Evolutionary conservation across 2,888 invertebrate species (phyloP), one percentile per base, ranked within the genome.

Genomic region (Zonitis immaculata): DNA sequence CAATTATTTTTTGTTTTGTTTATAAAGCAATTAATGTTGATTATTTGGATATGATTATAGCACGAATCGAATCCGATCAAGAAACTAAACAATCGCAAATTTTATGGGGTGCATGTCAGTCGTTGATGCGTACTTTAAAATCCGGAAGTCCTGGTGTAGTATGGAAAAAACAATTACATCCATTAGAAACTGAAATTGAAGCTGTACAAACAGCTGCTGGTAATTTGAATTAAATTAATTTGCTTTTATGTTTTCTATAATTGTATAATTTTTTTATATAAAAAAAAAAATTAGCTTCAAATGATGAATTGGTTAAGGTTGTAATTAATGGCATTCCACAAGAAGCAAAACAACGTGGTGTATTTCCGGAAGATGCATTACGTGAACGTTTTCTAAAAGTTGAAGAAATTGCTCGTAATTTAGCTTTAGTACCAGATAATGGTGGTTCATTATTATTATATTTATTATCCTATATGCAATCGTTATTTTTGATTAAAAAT

Each of bases 71-170:
- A 57, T 83, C 85, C 2, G 91, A 91, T 66, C 84, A 83, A 60
- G 84, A 83, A 51, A 86, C 88, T 0, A 84, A 86, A 32, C 85
- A 88, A 60, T 89, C 95, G 0, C 95, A 95, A 75, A 84, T 91
- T 25, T 80, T 97, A 61, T 97, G 97, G 97, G 86, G 93, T 60
- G 93, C 97, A 1, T 95, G 93, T 66, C 93, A 95, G 68, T 86
- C 93, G 2, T 78, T 97, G 30, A 83, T 88, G 68, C 83, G 89
- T 2, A 87, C 90, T 18, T 83, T 95, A 6, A 81, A 86, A 54
- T 78, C 80, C 14, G 83, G 85, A 8, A 79, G 83, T 49, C 78
- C 80, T 0, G 82, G 82, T 43, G 72, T 78, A 28, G 74, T 81
- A 44, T 79, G 81, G 77, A 78, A 76, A 62, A 75, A 82, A 66